These are phyloP conservation scores for Hemithea aestivaria DNA, from an alignment of 2,888 invertebrate genomes.

Conservation along the genomic window DNA sequence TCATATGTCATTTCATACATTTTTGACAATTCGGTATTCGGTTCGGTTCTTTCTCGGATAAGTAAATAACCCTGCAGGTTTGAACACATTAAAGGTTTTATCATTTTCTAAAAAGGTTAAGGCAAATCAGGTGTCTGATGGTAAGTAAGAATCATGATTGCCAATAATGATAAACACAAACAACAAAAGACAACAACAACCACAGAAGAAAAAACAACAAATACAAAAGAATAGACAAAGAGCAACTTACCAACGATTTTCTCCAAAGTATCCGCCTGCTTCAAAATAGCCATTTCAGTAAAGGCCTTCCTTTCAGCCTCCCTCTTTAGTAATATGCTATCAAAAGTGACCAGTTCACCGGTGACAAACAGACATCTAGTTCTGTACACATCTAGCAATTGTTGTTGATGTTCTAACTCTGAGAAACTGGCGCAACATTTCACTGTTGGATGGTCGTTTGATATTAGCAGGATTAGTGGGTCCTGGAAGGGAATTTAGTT, in stretches of 20 bases:
- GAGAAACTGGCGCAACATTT: conserved; percentile 74
- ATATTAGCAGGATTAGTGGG: conserved; percentile 72
- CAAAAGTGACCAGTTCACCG: conserved; percentile 71
- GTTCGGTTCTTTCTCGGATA: too few species aligned
- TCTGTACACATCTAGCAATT: conserved; percentile 70
- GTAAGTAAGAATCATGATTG: too few species aligned
- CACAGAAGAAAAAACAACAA: too few species aligned
- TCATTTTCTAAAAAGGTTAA: too few species aligned
- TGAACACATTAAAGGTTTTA: too few species aligned
- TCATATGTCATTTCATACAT: too few species aligned
- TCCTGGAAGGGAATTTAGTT: conserved; percentile 56
- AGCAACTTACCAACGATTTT: conserved; percentile 68
- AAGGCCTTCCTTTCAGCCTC: conserved; percentile 70
- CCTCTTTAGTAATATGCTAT: conserved; percentile 66
- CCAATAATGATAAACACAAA: too few species aligned
- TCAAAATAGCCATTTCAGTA: conserved; percentile 71
- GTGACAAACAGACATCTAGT: conserved; percentile 72
- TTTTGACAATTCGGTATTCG: too few species aligned
- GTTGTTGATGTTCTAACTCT: conserved; percentile 69
- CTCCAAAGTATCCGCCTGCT: conserved; percentile 73
- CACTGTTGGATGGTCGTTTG: conserved; percentile 74
- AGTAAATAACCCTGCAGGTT: too few species aligned
- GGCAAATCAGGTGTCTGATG: too few species aligned
- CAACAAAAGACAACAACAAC: too few species aligned
- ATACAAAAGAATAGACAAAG: too few species aligned